phyloP scores from a whole-genome alignment of 2,113 vertebrate genomes.

The Campylomormyrus numenius region DNA sequence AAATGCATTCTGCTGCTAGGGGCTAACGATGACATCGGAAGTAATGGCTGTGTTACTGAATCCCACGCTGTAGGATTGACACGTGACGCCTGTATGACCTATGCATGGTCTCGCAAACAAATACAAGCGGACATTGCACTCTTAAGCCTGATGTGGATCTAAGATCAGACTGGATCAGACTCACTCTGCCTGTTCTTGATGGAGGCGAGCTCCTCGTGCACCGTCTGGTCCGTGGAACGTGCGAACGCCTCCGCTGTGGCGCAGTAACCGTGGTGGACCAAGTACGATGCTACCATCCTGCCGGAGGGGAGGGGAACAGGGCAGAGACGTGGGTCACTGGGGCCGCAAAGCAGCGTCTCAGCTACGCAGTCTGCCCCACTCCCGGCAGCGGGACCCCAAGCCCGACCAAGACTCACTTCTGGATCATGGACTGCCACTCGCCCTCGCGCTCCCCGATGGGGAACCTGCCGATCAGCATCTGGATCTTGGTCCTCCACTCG shows the following conservation, averaged over 20 bases:
- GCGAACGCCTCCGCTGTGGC: constrained; percentile 97
- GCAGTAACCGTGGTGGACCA: constrained; percentile 97
- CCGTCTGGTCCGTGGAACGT: constrained; percentile 95
- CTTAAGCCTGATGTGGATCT: neutral
- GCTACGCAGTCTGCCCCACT: neutral
- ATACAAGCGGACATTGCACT: neutral
- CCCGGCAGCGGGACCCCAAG: neutral
- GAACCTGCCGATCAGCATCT: constrained; percentile 90
- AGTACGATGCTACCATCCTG: constrained; percentile 97
- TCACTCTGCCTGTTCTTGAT: constrained; percentile 99
- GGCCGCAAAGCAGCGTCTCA: neutral
- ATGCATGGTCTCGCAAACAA: neutral
- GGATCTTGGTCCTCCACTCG: constrained; percentile 96
- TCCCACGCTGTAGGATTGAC: neutral
- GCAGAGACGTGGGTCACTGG: constrained; percentile 18
- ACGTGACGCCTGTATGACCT: neutral
- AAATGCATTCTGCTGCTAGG: neutral
- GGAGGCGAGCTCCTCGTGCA: constrained; percentile 96
- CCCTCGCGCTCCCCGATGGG: constrained; percentile 88
- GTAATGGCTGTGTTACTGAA: neutral
- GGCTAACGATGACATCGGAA: neutral
- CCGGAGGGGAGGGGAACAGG: constrained; percentile 36
- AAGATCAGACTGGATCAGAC: constrained; percentile 32
- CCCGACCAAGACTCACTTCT: constrained; percentile 72
- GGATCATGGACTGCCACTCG: constrained; percentile 98